A percentile compares a stretch with the other conserved stretches of the same genome.
phyloP scores from a whole-genome alignment of 2,888 invertebrate genomes.

The Chloroclystis v-ata region DNA sequence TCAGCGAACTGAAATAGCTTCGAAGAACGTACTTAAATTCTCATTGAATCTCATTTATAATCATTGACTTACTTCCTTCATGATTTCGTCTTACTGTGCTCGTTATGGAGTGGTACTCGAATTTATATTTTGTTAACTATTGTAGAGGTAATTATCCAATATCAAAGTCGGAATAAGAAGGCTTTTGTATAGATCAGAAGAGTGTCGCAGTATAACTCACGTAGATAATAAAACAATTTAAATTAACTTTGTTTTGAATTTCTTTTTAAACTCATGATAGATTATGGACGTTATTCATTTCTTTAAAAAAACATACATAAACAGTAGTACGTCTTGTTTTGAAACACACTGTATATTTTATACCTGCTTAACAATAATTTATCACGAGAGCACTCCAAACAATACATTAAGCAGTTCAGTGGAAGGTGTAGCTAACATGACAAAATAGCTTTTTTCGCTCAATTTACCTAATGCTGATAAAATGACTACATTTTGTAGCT shows the following conservation, averaged over 20 bases:
- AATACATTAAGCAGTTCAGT: conserved; percentile 20
- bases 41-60: neutral
- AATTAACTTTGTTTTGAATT: too few species aligned
- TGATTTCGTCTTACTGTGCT: too few species aligned
- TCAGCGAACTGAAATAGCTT: conserved; percentile 9
- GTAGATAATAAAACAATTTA: too few species aligned
- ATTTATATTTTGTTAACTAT: too few species aligned
- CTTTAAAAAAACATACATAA: neutral
- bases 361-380: conserved; percentile 6
- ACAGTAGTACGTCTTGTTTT: neutral
- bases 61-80: too few species aligned
- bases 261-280: too few species aligned
- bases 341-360: neutral
- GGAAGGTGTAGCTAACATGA: conserved; percentile 19
- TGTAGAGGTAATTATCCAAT: neutral
- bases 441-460: conserved; percentile 29
- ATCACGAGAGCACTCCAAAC: conserved; percentile 14
- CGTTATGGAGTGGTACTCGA: too few species aligned
- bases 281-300: too few species aligned
- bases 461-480: conserved; percentile 30
- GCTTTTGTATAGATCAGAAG: too few species aligned
- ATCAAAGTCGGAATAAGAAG: too few species aligned
- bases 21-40: neutral
- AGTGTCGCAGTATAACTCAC: too few species aligned
- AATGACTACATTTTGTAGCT: conserved; percentile 25